These are phyloP conservation scores for Raja brachyura DNA, from an alignment of 2,113 vertebrate species.

Conservation along the genomic window DNA sequence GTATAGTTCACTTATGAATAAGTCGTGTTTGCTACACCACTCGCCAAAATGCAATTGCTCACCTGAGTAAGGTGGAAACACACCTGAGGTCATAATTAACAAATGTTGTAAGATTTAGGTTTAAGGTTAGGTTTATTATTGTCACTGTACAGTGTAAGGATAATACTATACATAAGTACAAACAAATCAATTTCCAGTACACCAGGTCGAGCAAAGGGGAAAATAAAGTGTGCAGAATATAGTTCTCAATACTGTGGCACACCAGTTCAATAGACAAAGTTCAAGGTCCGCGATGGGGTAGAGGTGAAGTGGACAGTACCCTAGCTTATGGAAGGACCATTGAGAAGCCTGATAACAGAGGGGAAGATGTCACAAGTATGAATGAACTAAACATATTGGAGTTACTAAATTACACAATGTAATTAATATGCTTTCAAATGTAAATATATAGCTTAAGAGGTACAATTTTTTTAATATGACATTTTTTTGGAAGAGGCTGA, in stretches of 20 bases:
- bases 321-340: too few species aligned
- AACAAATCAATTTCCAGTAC: too few species aligned
- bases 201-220: too few species aligned
- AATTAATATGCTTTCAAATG: background rate
- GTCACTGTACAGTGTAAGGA: too few species aligned
- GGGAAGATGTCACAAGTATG: background rate
- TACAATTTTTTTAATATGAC: background rate
- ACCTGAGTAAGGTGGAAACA: background rate
- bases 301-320: too few species aligned
- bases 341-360: too few species aligned
- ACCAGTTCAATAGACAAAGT: too few species aligned
- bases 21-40: background rate
- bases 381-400: background rate
- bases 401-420: background rate
- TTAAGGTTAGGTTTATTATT: too few species aligned
- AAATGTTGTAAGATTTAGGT: background rate
- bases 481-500: background rate
- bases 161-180: too few species aligned
- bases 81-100: background rate
- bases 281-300: too few species aligned
- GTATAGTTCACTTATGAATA: background rate
- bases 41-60: background rate
- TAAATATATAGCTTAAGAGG: background rate
- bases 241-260: too few species aligned
- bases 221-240: too few species aligned